Base-by-base conservation (phyloP, 2,113 vertebrate species). In the Cranoglanis bouderius region DNA sequence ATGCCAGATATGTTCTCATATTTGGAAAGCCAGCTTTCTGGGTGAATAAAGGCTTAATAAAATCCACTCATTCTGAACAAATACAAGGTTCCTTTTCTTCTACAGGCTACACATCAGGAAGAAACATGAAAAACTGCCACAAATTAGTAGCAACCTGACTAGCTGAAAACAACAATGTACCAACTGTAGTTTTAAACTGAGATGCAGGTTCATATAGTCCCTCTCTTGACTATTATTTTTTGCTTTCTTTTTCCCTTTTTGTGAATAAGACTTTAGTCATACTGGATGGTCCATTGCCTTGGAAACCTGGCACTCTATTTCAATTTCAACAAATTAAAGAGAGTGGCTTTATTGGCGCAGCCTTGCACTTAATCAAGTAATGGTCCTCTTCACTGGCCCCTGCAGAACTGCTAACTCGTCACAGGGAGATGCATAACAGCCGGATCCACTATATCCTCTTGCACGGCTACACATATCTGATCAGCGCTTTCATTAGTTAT, bases 291-390 rank as follows among this genome's bases (percentile, higher is more conserved):
- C 49, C 29, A 40, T 82, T 87, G 51, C 85, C 24, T 72, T 85
- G n/a, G 43, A 32, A 80, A 77, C 46, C 12, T 51, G 57, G 51
- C 32, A 87, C 55, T 86, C 55, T 84, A 85, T 81, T 90, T 88
- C 81, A 84, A 82, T 89, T 77, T 74, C 89, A 88, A 81, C 86
- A 89, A 92, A 91, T 92, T 91, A 92, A 91, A 86, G 74, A 89
- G 86, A 92, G 88, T 92, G 90, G 84, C 83, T 92, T 90, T 91
- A 77, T 77, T 88, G 88, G 81, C 89, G 49, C 53, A 75, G 67
- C 59, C 74, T 85, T 85, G 84, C 88, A 89, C 88, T 90, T 89
- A 89, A 90, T 92, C 88, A 92, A 89, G 87, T 89, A 92, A 92
- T 90, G 89, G 89, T 16, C 63, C 85, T 89, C 57, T 81, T 85